Conservation (phyloP, 2,797 vertebrate genomes). For the Pithecia hirsuta region DNA sequence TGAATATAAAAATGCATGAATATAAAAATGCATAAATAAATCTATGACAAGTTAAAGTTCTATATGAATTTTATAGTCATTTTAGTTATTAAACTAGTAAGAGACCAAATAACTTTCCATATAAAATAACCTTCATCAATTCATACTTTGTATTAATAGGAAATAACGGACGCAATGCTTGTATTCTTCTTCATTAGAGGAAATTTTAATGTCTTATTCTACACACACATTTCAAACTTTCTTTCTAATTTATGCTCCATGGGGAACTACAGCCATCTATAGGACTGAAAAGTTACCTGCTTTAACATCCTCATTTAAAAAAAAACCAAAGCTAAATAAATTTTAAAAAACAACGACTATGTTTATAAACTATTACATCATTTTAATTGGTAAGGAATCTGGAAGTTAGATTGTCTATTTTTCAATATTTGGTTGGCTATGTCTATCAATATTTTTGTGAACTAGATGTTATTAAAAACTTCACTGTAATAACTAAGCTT, state of each 20-base stretch:
- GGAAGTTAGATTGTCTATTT: background rate
- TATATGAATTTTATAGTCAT: background rate
- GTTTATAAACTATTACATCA: background rate
- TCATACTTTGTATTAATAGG: background rate
- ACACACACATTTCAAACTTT: background rate
- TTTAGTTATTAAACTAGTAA: background rate
- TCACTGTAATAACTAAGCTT: background rate
- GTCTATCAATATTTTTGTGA: background rate
- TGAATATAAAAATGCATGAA: constrained; percentile 4
- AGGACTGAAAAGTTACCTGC: background rate
- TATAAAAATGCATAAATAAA: background rate
- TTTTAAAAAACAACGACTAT: background rate
- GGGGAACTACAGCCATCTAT: background rate
- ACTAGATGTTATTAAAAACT: background rate
- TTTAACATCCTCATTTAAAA: background rate
- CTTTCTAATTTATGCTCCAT: background rate
- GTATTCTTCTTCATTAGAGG: background rate
- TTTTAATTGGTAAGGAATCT: background rate
- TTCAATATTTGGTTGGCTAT: background rate
- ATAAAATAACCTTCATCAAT: background rate
- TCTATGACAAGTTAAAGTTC: background rate
- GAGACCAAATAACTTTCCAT: background rate
- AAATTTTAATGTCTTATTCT: background rate
- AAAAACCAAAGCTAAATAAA: background rate
- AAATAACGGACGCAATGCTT: background rate